A percentile compares a stretch with the other conserved stretches of the same genome.
Conservation (phyloP, 2,888 invertebrate species). For the Kuschelorhynchus macadamiae region DNA sequence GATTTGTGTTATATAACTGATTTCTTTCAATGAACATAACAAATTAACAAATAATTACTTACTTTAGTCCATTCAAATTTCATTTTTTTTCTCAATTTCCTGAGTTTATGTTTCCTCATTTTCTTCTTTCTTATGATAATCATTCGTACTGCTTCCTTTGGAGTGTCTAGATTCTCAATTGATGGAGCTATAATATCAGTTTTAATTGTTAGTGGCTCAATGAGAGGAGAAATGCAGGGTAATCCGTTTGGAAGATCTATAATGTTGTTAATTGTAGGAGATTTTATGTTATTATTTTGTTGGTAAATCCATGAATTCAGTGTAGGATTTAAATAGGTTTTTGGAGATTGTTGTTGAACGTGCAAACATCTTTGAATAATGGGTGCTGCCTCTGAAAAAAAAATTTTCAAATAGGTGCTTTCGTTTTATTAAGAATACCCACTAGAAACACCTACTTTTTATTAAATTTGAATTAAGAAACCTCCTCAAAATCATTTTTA, state of each 20-base stretch:
- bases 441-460: not conserved
- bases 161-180: slow-evolving; percentile 65
- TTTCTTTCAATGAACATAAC: too few species aligned
- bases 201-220: slow-evolving; percentile 51
- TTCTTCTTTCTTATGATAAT: slow-evolving; percentile 85
- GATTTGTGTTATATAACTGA: too few species aligned
- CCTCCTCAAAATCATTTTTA: not conserved
- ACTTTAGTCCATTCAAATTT: slow-evolving; percentile 82
- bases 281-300: slow-evolving; percentile 59
- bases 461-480: not conserved
- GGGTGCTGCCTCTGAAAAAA: slow-evolving; percentile 8
- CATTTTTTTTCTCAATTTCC: slow-evolving; percentile 85
- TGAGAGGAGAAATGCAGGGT: slow-evolving; percentile 54
- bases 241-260: slow-evolving; percentile 61
- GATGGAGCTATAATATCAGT: slow-evolving; percentile 59
- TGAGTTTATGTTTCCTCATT: slow-evolving; percentile 90
- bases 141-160: slow-evolving; percentile 80
- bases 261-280: slow-evolving; percentile 49
- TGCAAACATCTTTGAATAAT: slow-evolving; percentile 11
- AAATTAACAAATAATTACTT: too few species aligned
- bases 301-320: slow-evolving; percentile 63
- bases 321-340: not conserved
- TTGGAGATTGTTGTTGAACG: slow-evolving; percentile 8
- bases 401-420: not conserved
- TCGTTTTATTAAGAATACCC: too few species aligned